Evolutionary conservation across 2,113 vertebrate genomes (phyloP).

Genomic region (Clinocottus analis): DNA sequence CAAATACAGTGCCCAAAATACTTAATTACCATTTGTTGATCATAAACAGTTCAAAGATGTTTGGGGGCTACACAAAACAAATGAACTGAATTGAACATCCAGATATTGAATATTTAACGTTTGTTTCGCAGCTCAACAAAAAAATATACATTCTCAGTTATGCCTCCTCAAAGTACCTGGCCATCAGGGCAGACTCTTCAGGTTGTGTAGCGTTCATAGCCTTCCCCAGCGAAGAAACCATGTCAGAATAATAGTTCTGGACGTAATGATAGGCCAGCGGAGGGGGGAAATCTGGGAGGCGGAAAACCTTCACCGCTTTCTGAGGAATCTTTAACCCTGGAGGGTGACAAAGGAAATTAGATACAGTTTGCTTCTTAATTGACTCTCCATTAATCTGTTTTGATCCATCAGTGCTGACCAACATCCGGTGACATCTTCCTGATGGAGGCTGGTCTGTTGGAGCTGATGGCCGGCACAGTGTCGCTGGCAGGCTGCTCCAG

Average conservation of each 20-base stretch:
- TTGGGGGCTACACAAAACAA: no score
- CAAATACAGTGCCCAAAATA: not conserved
- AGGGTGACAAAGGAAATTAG: not conserved
- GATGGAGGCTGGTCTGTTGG: constrained; percentile 79
- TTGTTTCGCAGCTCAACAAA: not conserved
- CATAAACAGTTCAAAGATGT: not conserved
- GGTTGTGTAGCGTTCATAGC: constrained; percentile 83
- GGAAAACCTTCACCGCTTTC: constrained; percentile 84
- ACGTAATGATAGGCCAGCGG: constrained; percentile 89
- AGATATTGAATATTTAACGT: not conserved
- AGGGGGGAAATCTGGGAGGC: constrained; percentile 92
- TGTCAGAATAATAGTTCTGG: constrained; percentile 89
- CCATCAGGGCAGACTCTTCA: constrained; percentile 87
- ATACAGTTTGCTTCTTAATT: not conserved
- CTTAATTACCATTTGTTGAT: not conserved
- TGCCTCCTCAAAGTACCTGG: constrained; percentile 79
- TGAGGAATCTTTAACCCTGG: constrained; percentile 78
- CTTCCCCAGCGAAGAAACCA: constrained; percentile 85
- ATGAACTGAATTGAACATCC: no score
- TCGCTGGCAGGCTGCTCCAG: constrained; percentile 80
- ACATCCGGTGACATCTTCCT: constrained; percentile 62
- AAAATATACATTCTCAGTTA: not conserved
- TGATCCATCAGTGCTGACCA: constrained; percentile 55
- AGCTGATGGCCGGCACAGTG: constrained; percentile 24
- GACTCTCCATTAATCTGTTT: not conserved